Percentiles rank a stretch among this genome's conserved stretches.
These are phyloP conservation scores for Scolopax rusticola DNA, from an alignment of 2,797 vertebrate species.

Conservation along the genomic window DNA sequence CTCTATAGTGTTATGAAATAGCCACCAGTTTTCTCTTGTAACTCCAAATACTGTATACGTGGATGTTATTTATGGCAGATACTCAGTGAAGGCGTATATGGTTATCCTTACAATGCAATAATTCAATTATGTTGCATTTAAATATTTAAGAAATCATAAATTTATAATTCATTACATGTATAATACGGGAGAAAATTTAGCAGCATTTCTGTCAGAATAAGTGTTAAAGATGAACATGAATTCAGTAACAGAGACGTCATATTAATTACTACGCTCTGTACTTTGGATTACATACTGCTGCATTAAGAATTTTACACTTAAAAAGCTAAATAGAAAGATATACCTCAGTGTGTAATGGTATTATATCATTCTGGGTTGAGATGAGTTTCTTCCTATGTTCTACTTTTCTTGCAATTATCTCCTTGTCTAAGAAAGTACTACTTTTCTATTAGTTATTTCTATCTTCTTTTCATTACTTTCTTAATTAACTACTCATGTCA, in stretches of 20 bases:
- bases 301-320: background rate
- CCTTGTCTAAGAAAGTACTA: background rate
- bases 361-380: background rate
- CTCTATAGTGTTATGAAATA: background rate
- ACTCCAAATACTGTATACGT: background rate
- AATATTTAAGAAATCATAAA: background rate
- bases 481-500: background rate
- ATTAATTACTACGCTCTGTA: background rate
- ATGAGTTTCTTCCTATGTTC: background rate
- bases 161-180: background rate
- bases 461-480: background rate
- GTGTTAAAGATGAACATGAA: background rate
- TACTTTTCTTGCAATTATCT: background rate
- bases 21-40: background rate
- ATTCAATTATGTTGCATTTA: background rate
- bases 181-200: background rate
- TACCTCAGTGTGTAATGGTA: background rate
- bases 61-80: background rate
- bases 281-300: background rate
- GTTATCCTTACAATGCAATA: background rate
- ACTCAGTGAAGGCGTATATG: background rate
- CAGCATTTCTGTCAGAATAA: background rate
- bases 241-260: background rate
- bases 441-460: background rate
- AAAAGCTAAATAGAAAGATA: background rate